Evolutionary conservation across 2,888 invertebrate species (phyloP).

Genomic region (Epinotia ramella): DNA sequence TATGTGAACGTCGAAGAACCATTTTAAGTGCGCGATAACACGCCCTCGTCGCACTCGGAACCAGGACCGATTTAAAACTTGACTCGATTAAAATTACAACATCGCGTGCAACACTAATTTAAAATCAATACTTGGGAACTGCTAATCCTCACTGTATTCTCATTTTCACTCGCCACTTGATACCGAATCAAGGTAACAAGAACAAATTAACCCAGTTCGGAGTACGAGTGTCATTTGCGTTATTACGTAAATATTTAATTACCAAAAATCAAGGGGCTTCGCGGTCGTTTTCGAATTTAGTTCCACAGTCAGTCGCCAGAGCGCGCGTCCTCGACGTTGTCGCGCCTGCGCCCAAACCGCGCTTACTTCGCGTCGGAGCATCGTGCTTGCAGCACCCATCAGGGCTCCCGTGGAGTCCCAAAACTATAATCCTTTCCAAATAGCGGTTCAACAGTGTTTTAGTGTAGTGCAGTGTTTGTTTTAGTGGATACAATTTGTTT

Average conservation of each 20-base stretch:
- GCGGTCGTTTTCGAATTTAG: slow-evolving; percentile 72
- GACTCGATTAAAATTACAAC: slow-evolving; percentile 53
- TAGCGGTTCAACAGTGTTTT: slow-evolving; percentile 61
- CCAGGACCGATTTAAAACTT: slow-evolving; percentile 54
- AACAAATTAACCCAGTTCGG: slow-evolving; percentile 32
- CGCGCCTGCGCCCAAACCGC: slow-evolving; percentile 69
- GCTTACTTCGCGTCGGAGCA: slow-evolving; percentile 73
- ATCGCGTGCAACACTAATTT: slow-evolving; percentile 61
- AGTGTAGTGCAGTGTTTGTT: slow-evolving; percentile 65
- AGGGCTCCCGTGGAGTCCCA: slow-evolving; percentile 62
- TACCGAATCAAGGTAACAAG: not conserved
- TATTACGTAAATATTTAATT: slow-evolving; percentile 55
- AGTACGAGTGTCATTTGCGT: slow-evolving; percentile 35
- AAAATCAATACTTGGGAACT: slow-evolving; percentile 73
- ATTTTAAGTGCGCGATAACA: slow-evolving; percentile 80
- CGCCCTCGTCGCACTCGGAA: slow-evolving; percentile 63
- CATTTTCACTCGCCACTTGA: slow-evolving; percentile 8
- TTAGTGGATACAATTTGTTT: slow-evolving; percentile 52
- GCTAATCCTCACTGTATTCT: slow-evolving; percentile 47
- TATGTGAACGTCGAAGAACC: slow-evolving; percentile 81
- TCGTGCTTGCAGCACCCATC: slow-evolving; percentile 65
- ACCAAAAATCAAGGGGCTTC: slow-evolving; percentile 57
- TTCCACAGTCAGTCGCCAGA: slow-evolving; percentile 58
- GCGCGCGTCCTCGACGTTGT: slow-evolving; percentile 63
- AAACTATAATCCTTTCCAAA: slow-evolving; percentile 50